Evolutionary conservation across 64 coral and sea anemone genomes (phyloP).

Genomic region (Montipora efflorescens): DNA sequence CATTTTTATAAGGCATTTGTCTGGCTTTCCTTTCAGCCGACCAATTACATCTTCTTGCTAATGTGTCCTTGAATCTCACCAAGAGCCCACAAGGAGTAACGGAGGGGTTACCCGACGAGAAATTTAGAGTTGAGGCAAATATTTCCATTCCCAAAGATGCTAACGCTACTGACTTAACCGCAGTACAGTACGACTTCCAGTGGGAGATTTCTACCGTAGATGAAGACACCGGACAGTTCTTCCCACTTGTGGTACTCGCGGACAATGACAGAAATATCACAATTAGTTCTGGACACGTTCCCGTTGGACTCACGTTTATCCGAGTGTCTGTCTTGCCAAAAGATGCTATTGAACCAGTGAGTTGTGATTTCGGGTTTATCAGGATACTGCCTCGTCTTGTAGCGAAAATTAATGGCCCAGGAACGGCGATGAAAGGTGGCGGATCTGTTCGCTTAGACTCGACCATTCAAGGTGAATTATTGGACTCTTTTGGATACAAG

Average conservation of each 20-base stretch:
- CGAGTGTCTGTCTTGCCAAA: conserved; percentile 26
- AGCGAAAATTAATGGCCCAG: conserved; percentile 51
- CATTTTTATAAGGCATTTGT: too few relatives aligned
- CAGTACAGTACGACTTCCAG: background rate
- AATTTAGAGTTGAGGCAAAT: background rate
- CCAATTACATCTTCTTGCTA: background rate
- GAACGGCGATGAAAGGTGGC: conserved; percentile 59
- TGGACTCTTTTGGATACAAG: conserved; percentile 23
- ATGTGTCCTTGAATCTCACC: conserved; percentile 12
- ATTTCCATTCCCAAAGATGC: background rate
- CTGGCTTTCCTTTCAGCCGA: background rate
- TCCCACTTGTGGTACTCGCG: background rate
- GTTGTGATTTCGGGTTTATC: conserved; percentile 77
- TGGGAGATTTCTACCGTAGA: conserved; percentile 37
- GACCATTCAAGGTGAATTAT: conserved; percentile 42
- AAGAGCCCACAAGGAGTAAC: background rate
- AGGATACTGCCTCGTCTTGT: conserved; percentile 63
- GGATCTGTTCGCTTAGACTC: conserved; percentile 35
- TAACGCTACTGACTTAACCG: background rate
- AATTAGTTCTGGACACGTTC: background rate
- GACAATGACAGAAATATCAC: conserved; percentile 11
- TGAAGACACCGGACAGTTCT: conserved; percentile 19
- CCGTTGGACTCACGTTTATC: conserved; percentile 9
- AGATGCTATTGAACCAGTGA: conserved; percentile 44
- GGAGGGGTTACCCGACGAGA: conserved; percentile 8